A percentile compares a stretch with the other conserved stretches of the same genome.
phyloP scores from a whole-genome alignment of 2,888 invertebrate species.

The Acrocyrtus sp. region DNA sequence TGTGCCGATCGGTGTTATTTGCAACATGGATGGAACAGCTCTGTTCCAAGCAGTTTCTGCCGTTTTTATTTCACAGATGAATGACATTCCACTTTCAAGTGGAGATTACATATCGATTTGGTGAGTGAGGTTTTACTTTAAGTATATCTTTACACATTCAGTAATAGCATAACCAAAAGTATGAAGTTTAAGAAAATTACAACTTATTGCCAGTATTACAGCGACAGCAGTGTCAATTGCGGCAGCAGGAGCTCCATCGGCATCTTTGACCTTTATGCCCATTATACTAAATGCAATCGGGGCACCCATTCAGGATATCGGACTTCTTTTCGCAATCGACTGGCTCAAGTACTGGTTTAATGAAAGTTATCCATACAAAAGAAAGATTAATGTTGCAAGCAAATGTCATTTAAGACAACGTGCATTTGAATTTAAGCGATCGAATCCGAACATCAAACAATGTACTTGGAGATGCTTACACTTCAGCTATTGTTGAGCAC shows the following conservation, averaged over 20 bases:
- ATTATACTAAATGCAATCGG: slow-evolving; percentile 85
- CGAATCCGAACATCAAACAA: slow-evolving; percentile 88
- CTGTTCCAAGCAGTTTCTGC: slow-evolving; percentile 89
- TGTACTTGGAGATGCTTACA: slow-evolving; percentile 88
- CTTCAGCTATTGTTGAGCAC: slow-evolving; percentile 86
- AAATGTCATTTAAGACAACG: no score
- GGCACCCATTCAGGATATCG: slow-evolving; percentile 83
- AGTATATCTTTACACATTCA: no score
- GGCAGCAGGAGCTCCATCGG: slow-evolving; percentile 87
- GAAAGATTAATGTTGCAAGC: no score
- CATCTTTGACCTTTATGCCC: slow-evolving; percentile 82
- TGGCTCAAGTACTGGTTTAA: slow-evolving; percentile 97
- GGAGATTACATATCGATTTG: slow-evolving; percentile 89
- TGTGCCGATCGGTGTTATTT: slow-evolving; percentile 77
- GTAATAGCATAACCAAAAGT: no score
- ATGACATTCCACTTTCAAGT: slow-evolving; percentile 79
- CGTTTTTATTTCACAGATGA: slow-evolving; percentile 89
- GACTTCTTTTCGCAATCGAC: slow-evolving; percentile 84
- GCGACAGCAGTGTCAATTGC: slow-evolving; percentile 90
- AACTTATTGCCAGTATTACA: slow-evolving; percentile 70
- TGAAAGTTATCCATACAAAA: no score
- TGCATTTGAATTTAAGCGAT: slow-evolving; percentile 72
- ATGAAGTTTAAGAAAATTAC: no score
- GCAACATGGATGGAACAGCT: slow-evolving; percentile 93
- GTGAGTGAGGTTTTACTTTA: no score